Evolutionary conservation across 2,888 invertebrate species (phyloP), one percentile per base, ranked within the genome.

Genomic region (Acanthopleura granulata): DNA sequence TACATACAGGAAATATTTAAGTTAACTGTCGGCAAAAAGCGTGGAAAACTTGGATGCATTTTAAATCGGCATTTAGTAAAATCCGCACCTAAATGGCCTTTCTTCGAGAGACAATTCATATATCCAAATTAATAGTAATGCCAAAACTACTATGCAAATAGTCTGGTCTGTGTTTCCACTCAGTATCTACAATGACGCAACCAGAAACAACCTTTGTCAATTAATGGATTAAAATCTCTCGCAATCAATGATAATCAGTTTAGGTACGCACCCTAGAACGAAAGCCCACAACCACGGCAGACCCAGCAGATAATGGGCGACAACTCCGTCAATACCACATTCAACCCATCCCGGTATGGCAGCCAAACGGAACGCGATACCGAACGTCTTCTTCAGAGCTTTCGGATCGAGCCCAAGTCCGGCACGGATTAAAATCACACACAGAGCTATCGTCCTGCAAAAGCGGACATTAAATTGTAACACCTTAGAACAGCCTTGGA

Each of bases 331-430:
- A 6, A 94, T 91, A 9, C 91, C 90, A 11, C 94, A 94, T 91
- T 97, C 97, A 74, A 95, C 93, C 1, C 93, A 87, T 94, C 97
- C 97, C 0, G 97, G 97, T 73, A 95, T 91, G 74, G 97, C 91
- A 51, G 96, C 95, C 72, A 97, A 91, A 88, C 96, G 95, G 72
- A 96, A 93, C 6, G 83, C 79, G 49, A 72, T 74, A 18, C 72
- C 70, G 49, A 94, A 95, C 80, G 96, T 93, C 84, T 94, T 94
- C 89, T 94, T 94, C 91, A 97, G 92, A 4, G 96, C 96, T 72
- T 92, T 91, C 3, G 96, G 95, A 89, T 97, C 97, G 89, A 97
- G 92, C 90, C 97, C 97, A 84, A 97, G 92, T 27, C 97, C 97
- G 77, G 97, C 97, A 90, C 97, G 93, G 71, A 95, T 95, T 83